Evolutionary conservation across 2,797 vertebrate species (phyloP).

Genomic region (Spatula clypeata): DNA sequence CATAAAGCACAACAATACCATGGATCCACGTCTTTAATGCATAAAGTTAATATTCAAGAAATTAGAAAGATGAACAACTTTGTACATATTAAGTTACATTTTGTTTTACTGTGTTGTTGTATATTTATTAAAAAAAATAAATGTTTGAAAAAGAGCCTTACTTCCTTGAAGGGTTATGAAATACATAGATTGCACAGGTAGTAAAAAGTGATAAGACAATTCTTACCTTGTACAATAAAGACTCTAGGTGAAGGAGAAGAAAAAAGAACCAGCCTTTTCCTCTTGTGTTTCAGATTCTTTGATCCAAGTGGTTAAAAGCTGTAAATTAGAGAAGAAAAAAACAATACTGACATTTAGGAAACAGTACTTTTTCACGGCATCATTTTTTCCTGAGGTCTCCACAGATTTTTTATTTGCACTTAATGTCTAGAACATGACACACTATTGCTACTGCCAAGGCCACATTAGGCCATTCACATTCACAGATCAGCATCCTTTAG

Average conservation of each 20-base stretch:
- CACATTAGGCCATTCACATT: background rate
- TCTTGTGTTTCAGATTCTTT: conserved; percentile 2
- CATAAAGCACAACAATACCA: background rate
- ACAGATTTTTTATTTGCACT: background rate
- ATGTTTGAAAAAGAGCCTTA: background rate
- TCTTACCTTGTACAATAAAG: background rate
- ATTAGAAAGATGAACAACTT: background rate
- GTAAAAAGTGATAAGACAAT: background rate
- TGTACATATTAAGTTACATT: background rate
- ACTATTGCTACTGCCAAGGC: background rate
- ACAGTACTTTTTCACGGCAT: background rate
- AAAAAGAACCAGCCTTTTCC: background rate
- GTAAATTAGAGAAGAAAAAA: background rate
- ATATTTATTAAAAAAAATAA: background rate
- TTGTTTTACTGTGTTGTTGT: background rate
- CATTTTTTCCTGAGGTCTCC: background rate
- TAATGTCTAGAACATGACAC: background rate
- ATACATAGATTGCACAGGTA: background rate
- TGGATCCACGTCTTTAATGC: background rate
- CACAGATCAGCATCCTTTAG: background rate
- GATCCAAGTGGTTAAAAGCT: background rate
- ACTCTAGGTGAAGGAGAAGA: background rate
- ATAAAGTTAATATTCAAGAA: background rate
- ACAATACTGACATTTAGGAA: background rate
- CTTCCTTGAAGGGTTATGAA: background rate